Conservation (phyloP, 2,888 invertebrate species). For the Colletes collaris region DNA sequence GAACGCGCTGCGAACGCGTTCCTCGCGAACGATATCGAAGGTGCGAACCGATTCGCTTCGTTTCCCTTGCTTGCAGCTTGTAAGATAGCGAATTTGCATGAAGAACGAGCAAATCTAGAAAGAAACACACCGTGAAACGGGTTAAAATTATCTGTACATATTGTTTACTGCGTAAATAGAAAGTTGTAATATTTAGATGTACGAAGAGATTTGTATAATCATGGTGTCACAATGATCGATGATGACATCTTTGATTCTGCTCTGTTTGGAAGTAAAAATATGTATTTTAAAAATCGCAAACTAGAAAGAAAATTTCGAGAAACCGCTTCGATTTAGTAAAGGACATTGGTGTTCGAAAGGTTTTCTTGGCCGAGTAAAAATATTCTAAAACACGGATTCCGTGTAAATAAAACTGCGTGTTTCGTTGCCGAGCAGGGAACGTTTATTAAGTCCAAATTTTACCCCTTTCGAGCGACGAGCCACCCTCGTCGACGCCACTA, state of each 20-base stretch:
- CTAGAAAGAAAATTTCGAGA: background rate
- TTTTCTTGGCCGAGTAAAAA: conserved; percentile 21
- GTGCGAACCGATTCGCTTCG: conserved; percentile 19
- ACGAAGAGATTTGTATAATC: no score
- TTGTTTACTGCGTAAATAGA: no score
- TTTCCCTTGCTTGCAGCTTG: conserved; percentile 17
- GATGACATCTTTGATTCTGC: no score
- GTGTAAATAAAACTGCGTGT: conserved; percentile 40
- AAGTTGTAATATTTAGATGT: no score
- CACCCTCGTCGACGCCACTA: conserved; percentile 72
- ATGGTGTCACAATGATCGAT: no score
- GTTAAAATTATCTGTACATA: conserved; percentile 25
- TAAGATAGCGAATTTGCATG: conserved; percentile 33
- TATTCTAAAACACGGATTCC: conserved; percentile 27
- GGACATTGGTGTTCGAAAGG: background rate
- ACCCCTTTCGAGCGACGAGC: conserved; percentile 66
- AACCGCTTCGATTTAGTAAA: no score
- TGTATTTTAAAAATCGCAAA: background rate
- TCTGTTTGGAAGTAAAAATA: no score
- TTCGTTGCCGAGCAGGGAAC: conserved; percentile 54
- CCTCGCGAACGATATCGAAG: background rate
- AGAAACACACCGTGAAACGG: conserved; percentile 27
- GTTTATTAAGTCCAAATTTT: conserved; percentile 71
- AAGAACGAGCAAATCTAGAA: background rate
- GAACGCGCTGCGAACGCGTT: conserved; percentile 1